Conservation (phyloP, 1,140 invertebrate genomes). For the Mesaphorura yosii region DNA sequence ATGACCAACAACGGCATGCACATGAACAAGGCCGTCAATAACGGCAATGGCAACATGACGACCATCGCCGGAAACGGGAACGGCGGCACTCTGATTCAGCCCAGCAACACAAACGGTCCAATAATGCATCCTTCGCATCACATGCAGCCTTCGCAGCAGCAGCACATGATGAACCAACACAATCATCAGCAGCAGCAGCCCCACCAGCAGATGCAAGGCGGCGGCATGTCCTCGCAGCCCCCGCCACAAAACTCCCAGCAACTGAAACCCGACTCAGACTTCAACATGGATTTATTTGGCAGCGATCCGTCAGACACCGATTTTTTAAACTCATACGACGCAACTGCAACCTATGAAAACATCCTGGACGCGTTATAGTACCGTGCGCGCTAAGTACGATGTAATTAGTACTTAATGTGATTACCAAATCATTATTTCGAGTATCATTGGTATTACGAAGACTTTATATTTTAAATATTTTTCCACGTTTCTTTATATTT, state of each 20-base stretch:
- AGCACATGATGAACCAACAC: neutral
- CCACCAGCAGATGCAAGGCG: slow-evolving; percentile 25
- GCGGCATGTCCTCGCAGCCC: slow-evolving; percentile 36
- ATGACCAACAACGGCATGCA: too few species aligned
- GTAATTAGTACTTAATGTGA: too few species aligned
- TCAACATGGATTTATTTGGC: slow-evolving; percentile 17
- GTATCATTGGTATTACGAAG: too few species aligned
- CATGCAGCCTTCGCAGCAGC: slow-evolving; percentile 5
- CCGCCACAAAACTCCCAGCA: slow-evolving; percentile 2
- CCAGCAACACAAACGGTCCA: neutral
- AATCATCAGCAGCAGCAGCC: slow-evolving; percentile 6
- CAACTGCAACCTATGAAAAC: slow-evolving; percentile 19
- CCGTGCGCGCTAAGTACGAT: too few species aligned
- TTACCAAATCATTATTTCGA: too few species aligned
- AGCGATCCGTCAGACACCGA: slow-evolving; percentile 11
- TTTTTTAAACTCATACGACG: slow-evolving; percentile 18
- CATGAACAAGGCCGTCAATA: too few species aligned
- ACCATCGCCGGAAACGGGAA: neutral
- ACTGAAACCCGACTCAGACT: neutral
- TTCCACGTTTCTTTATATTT: too few species aligned
- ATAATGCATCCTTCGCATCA: neutral
- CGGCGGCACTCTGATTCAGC: slow-evolving; percentile 3
- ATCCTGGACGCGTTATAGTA: slow-evolving; percentile 23
- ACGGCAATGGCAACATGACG: neutral
- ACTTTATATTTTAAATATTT: too few species aligned